phyloP scores from a whole-genome alignment of 2,888 invertebrate genomes.

The Phortica magna region DNA sequence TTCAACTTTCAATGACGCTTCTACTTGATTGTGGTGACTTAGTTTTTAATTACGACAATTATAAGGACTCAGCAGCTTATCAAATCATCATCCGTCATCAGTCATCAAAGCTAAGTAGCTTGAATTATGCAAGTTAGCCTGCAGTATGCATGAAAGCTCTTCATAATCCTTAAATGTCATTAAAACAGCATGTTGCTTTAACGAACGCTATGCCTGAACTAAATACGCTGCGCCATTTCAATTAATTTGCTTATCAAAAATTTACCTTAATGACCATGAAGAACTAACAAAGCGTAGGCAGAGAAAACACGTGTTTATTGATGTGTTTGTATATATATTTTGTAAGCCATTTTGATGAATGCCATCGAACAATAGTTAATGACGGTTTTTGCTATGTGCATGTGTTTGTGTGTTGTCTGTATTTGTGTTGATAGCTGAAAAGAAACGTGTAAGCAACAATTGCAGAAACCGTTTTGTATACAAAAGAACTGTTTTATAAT shows the following conservation, averaged over 20 bases:
- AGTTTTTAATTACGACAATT: too few species aligned
- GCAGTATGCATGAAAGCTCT: too few species aligned
- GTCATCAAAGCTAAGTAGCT: too few species aligned
- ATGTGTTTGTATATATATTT: constrained; percentile 8
- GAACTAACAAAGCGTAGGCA: not conserved
- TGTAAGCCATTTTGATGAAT: not conserved
- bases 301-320: constrained; percentile 2
- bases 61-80: too few species aligned
- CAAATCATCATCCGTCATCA: too few species aligned
- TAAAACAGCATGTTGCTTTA: not conserved
- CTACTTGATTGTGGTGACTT: not conserved
- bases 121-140: too few species aligned
- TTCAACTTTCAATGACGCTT: not conserved
- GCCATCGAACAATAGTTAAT: constrained; percentile 1
- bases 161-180: not conserved
- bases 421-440: too few species aligned
- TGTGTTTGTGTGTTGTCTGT: not conserved
- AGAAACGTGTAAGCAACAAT: not conserved
- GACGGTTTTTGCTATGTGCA: not conserved
- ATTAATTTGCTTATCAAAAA: constrained; percentile 19
- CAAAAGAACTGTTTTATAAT: not conserved
- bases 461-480: not conserved
- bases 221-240: not conserved
- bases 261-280: constrained; percentile 11
- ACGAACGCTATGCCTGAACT: not conserved